These are phyloP conservation scores for Sphaeramia orbicularis DNA, from an alignment of 2,797 vertebrate species.

Conservation along the genomic window DNA sequence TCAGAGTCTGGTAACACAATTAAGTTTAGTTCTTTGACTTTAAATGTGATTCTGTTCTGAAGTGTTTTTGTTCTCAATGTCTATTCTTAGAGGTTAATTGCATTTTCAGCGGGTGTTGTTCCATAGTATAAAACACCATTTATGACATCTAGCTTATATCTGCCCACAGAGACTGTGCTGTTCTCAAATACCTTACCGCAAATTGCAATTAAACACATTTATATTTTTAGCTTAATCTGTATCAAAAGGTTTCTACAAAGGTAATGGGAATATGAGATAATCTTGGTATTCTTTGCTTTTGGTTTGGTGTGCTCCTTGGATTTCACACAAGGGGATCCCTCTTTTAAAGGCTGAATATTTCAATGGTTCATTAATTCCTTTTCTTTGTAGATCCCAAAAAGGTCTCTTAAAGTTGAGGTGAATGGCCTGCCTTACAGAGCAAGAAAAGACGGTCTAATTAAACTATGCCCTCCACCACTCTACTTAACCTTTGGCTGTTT, in stretches of 20 bases:
- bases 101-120: slow-evolving; percentile 70
- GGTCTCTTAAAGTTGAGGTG: slow-evolving; percentile 49
- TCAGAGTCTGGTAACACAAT: slow-evolving; percentile 79
- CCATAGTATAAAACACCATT: slow-evolving; percentile 66
- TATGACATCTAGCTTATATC: slow-evolving; percentile 59
- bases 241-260: slow-evolving; percentile 6
- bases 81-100: slow-evolving; percentile 82
- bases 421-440: slow-evolving; percentile 44
- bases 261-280: not conserved
- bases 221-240: slow-evolving; percentile 30
- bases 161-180: slow-evolving; percentile 29
- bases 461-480: slow-evolving; percentile 43
- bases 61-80: slow-evolving; percentile 70
- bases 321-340: slow-evolving; percentile 20
- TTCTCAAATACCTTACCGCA: slow-evolving; percentile 47
- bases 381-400: slow-evolving; percentile 39
- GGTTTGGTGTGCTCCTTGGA: slow-evolving; percentile 29
- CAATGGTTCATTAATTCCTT: slow-evolving; percentile 63
- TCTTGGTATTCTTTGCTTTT: slow-evolving; percentile 35
- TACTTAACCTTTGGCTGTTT: slow-evolving; percentile 58
- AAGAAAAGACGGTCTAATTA: slow-evolving; percentile 62
- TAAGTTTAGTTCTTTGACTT: slow-evolving; percentile 75
- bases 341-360: slow-evolving; percentile 40
- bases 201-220: slow-evolving; percentile 60
- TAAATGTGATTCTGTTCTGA: slow-evolving; percentile 72